These are phyloP conservation scores for Atractosteus spatula DNA, from an alignment of 2,113 vertebrate genomes.

Conservation along the genomic window DNA sequence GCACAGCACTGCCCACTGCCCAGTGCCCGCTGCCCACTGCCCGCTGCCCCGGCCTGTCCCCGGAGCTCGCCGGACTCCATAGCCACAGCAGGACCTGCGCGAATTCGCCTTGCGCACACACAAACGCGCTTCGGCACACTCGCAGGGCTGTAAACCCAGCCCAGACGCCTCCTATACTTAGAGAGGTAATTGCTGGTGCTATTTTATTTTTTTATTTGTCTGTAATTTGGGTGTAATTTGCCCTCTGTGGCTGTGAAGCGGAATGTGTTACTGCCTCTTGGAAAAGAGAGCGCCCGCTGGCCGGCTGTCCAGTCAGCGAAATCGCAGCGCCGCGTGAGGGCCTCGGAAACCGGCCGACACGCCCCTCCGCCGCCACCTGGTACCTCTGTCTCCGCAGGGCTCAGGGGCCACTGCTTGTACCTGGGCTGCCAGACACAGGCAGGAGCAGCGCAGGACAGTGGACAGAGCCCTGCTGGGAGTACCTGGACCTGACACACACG, in stretches of 20 bases:
- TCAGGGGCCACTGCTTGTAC: too few relatives aligned
- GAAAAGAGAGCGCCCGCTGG: background rate
- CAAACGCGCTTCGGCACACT: slow-evolving; percentile 48
- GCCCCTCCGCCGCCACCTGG: too few relatives aligned
- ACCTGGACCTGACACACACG: background rate
- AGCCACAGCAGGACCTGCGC: slow-evolving; percentile 27
- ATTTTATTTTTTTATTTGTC: slow-evolving; percentile 61
- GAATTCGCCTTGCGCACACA: slow-evolving; percentile 30
- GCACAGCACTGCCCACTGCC: too few relatives aligned
- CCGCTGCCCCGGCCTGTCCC: background rate
- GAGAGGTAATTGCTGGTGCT: slow-evolving; percentile 58
- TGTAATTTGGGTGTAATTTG: slow-evolving; percentile 54
- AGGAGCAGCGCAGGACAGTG: too few relatives aligned
- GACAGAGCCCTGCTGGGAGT: too few relatives aligned
- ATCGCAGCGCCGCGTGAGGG: background rate
- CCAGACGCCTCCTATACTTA: slow-evolving; percentile 58
- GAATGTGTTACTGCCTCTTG: too few relatives aligned
- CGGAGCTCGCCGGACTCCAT: slow-evolving; percentile 20
- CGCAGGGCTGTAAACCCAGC: slow-evolving; percentile 48
- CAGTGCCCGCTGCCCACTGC: background rate
- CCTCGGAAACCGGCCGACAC: too few relatives aligned
- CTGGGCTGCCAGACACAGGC: too few relatives aligned
- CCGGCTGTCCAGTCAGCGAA: background rate
- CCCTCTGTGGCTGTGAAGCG: slow-evolving; percentile 41
- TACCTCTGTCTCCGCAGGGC: too few relatives aligned